phyloP scores from a whole-genome alignment of 2,797 vertebrate species.

The Limnodromus scolopaceus region DNA sequence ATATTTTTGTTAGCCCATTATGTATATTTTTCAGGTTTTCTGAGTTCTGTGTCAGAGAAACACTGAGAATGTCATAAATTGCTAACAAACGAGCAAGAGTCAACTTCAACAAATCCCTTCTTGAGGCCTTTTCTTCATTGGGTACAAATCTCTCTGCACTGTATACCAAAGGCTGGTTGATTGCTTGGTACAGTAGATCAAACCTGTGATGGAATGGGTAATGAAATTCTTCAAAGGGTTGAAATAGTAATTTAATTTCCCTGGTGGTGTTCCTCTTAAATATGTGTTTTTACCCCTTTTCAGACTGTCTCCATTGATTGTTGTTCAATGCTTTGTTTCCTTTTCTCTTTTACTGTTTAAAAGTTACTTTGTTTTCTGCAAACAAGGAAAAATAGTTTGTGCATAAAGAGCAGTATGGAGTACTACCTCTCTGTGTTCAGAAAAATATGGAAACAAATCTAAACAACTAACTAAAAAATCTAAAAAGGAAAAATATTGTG shows the following conservation, averaged over 20 bases:
- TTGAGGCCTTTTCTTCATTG: neutral
- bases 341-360: neutral
- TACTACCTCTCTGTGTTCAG: neutral
- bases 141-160: neutral
- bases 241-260: neutral
- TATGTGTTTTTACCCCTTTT: neutral
- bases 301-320: neutral
- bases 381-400: neutral
- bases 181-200: neutral
- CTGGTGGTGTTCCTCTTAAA: neutral
- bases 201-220: neutral
- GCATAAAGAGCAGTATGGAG: neutral
- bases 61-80: neutral
- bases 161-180: neutral
- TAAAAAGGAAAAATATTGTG: neutral
- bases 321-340: neutral
- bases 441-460: neutral
- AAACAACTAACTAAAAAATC: neutral
- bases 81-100: neutral
- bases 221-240: neutral
- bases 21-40: neutral
- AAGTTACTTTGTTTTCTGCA: neutral
- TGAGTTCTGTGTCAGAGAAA: neutral
- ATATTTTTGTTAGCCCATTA: neutral
- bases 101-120: neutral